Base-by-base conservation (phyloP, 2,888 invertebrate species). In the Epinotia demarniana region DNA sequence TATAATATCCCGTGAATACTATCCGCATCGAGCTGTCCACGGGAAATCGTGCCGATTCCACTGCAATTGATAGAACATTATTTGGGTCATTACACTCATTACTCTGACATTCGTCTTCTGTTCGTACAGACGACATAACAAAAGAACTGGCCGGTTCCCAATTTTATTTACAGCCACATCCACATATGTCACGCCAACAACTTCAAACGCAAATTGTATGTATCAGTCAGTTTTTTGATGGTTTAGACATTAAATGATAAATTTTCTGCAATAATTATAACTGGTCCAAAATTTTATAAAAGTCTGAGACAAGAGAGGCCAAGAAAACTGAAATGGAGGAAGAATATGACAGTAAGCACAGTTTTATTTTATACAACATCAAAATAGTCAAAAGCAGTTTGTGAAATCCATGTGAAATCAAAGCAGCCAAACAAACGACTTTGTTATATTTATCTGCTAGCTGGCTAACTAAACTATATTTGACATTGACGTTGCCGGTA, bases 1-100 rank as follows among this genome's bases (percentile, higher is more conserved):
- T 96, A 81, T 95, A 96, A 80, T 94, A 89, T 0, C 96, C 97
- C 77, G 93, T 94, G 82, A 95, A 95, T 73, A 92, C 85, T 71
- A 91, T 88, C 78, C 87, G 86, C 86, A 92, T 89, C 66, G 92
- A 88, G 81, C 89, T 89, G 83, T 89, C 94, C 85, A 89, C 86
- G 83, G 91, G 94, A 86, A 89, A 93, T 86, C 82, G 92, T 87
- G 87, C 92, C 85, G 86, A 91, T 89, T 86, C 93, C 81, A 85
- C 88, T 87, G 80, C 90, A 90, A 81, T 89, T 84, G 85, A 86
- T 87, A 87, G 86, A 82, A 82, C 83, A 80, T 87, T 90, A 91
- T 87, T 86, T 85, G 88, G 81, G 84, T 93, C 84, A 94, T 94
- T 85, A 93, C 85, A 86, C 89, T 93, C 84, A 94, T 94, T 85